These are phyloP conservation scores for Pelodiscus sinensis DNA, from an alignment of 2,113 vertebrate genomes.

Conservation along the genomic window DNA sequence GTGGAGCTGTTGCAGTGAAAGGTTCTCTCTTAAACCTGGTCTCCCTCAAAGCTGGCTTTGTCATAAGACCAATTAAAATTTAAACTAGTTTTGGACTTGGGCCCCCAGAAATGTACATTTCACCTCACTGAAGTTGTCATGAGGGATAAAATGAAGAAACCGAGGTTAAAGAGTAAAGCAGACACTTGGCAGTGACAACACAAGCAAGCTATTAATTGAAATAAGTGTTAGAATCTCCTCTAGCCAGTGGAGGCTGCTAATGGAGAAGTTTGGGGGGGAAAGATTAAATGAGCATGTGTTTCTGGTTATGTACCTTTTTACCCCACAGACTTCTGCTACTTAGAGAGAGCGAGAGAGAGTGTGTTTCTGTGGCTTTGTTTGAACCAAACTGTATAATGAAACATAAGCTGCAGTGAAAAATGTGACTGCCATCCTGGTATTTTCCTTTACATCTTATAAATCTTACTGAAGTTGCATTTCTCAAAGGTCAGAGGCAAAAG, in stretches of 20 bases:
- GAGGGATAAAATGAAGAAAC: neutral
- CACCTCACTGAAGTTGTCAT: neutral
- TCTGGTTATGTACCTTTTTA: neutral
- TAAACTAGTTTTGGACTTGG: neutral
- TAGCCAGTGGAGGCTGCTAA: neutral
- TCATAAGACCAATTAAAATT: neutral
- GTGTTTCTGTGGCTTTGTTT: neutral
- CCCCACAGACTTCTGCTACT: accelerated
- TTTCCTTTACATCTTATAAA: neutral
- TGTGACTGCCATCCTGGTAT: neutral
- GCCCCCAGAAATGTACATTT: neutral
- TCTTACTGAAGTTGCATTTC: neutral
- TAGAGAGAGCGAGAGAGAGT: neutral
- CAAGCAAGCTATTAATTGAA: neutral
- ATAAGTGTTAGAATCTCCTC: neutral
- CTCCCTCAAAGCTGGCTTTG: neutral
- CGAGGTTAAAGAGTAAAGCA: neutral
- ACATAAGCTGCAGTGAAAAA: neutral
- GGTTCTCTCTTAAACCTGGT: neutral
- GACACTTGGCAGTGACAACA: neutral
- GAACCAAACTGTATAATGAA: accelerated
- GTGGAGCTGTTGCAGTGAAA: neutral
- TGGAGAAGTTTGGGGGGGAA: neutral
- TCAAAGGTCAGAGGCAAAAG: neutral
- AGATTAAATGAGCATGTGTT: neutral